Percentiles rank a stretch among this genome's conserved stretches.
phyloP scores from a whole-genome alignment of 2,113 vertebrate genomes.

The Gnathonemus longibarbis region DNA sequence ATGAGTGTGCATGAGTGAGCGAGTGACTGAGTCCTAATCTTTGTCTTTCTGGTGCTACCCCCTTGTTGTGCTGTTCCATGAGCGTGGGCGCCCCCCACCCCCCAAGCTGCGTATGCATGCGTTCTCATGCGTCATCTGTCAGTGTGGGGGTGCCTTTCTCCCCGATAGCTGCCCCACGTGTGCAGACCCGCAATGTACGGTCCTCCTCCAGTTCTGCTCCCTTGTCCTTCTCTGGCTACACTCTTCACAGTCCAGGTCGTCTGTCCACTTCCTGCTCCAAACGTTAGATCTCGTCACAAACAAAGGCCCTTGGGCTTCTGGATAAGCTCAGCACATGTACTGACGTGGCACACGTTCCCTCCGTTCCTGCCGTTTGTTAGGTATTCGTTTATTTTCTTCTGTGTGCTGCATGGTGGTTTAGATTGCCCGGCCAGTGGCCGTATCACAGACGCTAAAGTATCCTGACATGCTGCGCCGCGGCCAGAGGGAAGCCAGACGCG shows the following conservation, averaged over 20 bases:
- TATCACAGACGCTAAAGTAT: background rate
- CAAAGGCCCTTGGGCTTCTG: conserved; percentile 1
- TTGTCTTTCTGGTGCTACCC: background rate
- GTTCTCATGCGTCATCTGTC: background rate
- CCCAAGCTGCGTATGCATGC: background rate
- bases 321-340: background rate
- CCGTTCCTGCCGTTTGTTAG: background rate
- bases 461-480: background rate
- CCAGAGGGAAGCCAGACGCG: background rate
- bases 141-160: conserved; percentile 18
- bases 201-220: background rate
- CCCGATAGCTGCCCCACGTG: background rate
- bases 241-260: conserved; percentile 19
- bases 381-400: background rate
- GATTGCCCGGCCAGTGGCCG: background rate
- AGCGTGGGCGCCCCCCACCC: background rate
- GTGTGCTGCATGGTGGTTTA: background rate
- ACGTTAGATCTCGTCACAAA: conserved; percentile 15
- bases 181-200: conserved; percentile 13
- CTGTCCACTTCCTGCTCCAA: background rate
- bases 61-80: background rate
- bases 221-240: conserved; percentile 19
- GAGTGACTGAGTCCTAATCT: background rate
- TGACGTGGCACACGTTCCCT: background rate
- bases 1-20: background rate